These are phyloP conservation scores for Odontamblyopus lacepedii DNA, from an alignment of 2,797 vertebrate genomes.

Conservation along the genomic window DNA sequence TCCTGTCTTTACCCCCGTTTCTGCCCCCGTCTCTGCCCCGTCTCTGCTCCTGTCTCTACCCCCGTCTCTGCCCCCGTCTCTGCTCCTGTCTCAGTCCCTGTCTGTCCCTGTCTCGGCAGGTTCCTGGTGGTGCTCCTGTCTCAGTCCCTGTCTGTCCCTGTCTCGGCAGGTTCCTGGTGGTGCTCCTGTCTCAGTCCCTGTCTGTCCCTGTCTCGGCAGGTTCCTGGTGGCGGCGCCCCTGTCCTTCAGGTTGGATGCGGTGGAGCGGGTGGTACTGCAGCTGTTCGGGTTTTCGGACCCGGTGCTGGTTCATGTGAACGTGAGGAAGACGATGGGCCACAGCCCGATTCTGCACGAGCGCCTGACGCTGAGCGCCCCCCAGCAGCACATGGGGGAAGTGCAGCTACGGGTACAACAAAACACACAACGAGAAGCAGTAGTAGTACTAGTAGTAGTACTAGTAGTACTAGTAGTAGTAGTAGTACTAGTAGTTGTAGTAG, in stretches of 20 bases:
- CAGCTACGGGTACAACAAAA: slow-evolving; percentile 73
- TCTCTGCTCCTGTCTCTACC: too few relatives aligned
- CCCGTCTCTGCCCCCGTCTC: too few relatives aligned
- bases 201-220: not conserved
- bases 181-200: not conserved
- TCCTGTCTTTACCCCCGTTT: not conserved
- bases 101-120: too few relatives aligned
- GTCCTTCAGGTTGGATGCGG: slow-evolving; percentile 76
- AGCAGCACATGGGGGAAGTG: slow-evolving; percentile 78
- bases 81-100: too few relatives aligned
- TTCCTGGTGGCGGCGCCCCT: slow-evolving; percentile 82
- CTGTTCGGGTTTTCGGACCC: slow-evolving; percentile 78
- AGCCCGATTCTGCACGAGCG: slow-evolving; percentile 55
- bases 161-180: too few relatives aligned
- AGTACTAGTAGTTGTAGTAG: too few relatives aligned
- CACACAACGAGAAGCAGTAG: too few relatives aligned
- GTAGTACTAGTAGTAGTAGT: too few relatives aligned
- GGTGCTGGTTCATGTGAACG: slow-evolving; percentile 69
- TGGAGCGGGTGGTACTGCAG: slow-evolving; percentile 85
- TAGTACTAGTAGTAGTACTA: too few relatives aligned
- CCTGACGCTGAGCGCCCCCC: slow-evolving; percentile 73
- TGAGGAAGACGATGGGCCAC: slow-evolving; percentile 83
- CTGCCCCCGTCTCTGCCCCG: too few relatives aligned
- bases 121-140: too few relatives aligned
- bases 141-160: too few relatives aligned